Conservation (phyloP, 92 coral and sea anemone species). For the Umimayanthus chanpuru region DNA sequence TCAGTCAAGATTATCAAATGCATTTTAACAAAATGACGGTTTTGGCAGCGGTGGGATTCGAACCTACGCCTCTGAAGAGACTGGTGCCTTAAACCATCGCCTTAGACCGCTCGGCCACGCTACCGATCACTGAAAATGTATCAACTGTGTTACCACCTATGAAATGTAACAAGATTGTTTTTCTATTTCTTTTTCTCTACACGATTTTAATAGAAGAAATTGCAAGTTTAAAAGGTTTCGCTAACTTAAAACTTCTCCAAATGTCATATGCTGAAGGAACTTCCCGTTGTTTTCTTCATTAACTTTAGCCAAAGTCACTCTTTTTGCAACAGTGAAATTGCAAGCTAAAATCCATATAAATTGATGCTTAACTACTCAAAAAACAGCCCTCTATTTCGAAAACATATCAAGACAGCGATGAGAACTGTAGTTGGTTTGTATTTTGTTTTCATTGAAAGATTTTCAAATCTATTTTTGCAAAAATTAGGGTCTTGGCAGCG, state of each 20-base stretch:
- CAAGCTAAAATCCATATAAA: not conserved
- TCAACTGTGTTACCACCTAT: not conserved
- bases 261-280: not conserved
- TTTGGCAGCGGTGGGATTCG: slow-evolving; percentile 94
- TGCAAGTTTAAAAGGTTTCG: not conserved
- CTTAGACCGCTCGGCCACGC: slow-evolving; percentile 67
- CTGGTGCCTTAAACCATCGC: slow-evolving; percentile 91
- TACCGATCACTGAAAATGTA: not conserved
- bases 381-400: too few species aligned
- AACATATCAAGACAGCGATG: too few species aligned
- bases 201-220: not conserved
- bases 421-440: not conserved
- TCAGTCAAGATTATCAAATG: too few species aligned
- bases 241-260: not conserved
- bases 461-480: not conserved
- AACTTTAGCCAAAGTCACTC: not conserved
- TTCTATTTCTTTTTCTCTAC: not conserved
- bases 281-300: not conserved
- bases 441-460: not conserved
- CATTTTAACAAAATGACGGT: too few species aligned
- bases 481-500: slow-evolving; percentile 65
- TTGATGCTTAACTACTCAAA: too few species aligned
- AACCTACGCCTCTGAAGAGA: slow-evolving; percentile 85
- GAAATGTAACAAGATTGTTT: not conserved
- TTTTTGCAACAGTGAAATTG: not conserved